Conservation (phyloP, 2,797 vertebrate species). For the Falco naumanni region DNA sequence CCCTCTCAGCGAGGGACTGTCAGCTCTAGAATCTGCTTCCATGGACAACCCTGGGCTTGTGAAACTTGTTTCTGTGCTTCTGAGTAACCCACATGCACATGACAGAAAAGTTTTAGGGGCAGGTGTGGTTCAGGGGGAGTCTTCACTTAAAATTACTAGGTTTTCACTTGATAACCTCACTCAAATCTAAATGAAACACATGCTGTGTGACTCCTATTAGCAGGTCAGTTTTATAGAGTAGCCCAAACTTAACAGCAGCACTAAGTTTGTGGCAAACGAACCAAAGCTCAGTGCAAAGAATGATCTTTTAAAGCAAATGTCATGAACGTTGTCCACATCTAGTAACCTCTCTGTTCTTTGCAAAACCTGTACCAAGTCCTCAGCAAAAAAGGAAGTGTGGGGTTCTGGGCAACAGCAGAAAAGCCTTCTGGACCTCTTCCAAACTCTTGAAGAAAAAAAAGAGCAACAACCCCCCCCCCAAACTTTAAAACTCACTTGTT, state of each 20-base stretch:
- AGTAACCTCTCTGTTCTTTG: background rate
- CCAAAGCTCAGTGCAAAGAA: background rate
- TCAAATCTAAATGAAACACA: rapidly evolving
- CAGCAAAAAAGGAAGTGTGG: background rate
- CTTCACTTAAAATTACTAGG: background rate
- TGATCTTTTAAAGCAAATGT: background rate
- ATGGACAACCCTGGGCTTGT: background rate
- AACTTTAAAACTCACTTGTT: background rate
- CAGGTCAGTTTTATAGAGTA: background rate
- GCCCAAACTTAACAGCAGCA: background rate
- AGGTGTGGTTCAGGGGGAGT: background rate
- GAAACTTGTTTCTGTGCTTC: background rate
- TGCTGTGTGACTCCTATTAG: background rate
- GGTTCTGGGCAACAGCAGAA: background rate
- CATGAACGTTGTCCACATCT: background rate
- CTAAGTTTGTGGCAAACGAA: background rate
- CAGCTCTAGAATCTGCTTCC: background rate
- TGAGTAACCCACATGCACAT: rapidly evolving
- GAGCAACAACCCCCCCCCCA: background rate
- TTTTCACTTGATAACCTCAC: background rate
- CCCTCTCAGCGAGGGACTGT: background rate
- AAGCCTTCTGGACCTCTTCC: background rate
- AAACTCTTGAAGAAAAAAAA: background rate
- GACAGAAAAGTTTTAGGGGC: background rate
- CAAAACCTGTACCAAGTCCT: background rate